phyloP scores from a whole-genome alignment of 1,140 invertebrate genomes.

The Cotesia typhae region DNA sequence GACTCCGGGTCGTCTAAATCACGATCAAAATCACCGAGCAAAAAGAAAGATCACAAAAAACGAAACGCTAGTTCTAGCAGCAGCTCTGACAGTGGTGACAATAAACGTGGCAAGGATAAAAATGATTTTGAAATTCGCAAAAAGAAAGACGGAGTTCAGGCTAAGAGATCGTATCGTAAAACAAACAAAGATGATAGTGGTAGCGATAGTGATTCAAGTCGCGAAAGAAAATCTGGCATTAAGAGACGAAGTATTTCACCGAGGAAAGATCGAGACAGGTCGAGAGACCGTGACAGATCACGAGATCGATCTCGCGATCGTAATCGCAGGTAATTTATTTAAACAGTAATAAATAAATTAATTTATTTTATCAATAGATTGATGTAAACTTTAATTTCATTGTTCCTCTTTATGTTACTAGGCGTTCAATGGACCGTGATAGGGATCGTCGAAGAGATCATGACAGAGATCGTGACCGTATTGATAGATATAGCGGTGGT shows the following conservation, averaged over 20 bases:
- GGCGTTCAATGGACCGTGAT: conserved; percentile 58
- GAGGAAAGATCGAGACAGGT: conserved; percentile 57
- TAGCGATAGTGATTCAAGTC: conserved; percentile 66
- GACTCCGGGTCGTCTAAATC: conserved; percentile 60
- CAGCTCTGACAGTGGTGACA: conserved; percentile 58
- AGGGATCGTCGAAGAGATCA: conserved; percentile 62
- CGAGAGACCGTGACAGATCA: conserved; percentile 56
- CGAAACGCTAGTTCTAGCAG: conserved; percentile 56
- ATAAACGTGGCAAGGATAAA: conserved; percentile 68
- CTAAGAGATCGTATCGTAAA: conserved; percentile 83
- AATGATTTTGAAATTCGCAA: conserved; percentile 77
- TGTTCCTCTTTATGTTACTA: conserved; percentile 42
- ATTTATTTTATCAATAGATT: neutral
- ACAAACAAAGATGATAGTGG: conserved; percentile 82
- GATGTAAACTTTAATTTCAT: neutral
- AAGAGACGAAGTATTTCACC: conserved; percentile 57
- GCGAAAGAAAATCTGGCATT: conserved; percentile 57
- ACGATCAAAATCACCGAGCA: conserved; percentile 56
- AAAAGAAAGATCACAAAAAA: conserved; percentile 63
- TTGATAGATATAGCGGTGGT: conserved; percentile 64
- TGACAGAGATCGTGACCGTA: conserved; percentile 58
- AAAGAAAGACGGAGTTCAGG: conserved; percentile 81
- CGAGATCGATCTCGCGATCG: conserved; percentile 55
- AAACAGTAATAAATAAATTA: neutral
- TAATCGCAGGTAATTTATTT: conserved; percentile 44